Evolutionary conservation across 1,140 invertebrate genomes (phyloP), one percentile per base, ranked within the genome.

Genomic region (Drosophila parabipectinata): DNA sequence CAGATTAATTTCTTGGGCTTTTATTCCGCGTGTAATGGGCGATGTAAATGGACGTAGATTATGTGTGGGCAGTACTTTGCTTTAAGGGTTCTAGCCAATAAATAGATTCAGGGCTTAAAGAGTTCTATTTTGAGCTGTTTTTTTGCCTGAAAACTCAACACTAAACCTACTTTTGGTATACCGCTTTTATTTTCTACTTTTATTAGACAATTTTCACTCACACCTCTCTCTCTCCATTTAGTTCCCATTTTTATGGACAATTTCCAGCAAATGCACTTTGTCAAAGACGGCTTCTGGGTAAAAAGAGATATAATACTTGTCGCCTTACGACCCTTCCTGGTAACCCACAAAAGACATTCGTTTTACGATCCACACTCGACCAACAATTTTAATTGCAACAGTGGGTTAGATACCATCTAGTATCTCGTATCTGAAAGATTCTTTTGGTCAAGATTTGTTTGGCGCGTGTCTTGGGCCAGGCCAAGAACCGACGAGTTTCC

Each of bases 1-100:
- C 77, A 81, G 74, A 87, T 85, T 85, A 87, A 87, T 85, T 68
- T 58, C 32, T 48, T 57, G 54, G 52, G 58, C 56, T 62, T 69
- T 59, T 21, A 47, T 53, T 71, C 44, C 32, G 32, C 39, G 63
- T 64, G 59, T 73, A 63, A 74, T 74, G 72, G 52, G 18, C 47
- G 57, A 45, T 64, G 53, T 64, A 75, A 66, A 74, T 74, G 53
- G 51, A 52, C 14, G 9, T 34, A 39, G 39, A 58, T 69, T 50
- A 7, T 54, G 44, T 59, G 75, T 78, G 52, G 74, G 74, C 57
- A 41, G 18, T 7, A 34, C n/a, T 54, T 58, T 8, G 14, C 32
- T 30, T 9, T 3, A 47, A 68, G 56, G 41, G 59, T 26, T 32
- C 10, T 32, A 12, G 37, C 0, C 18, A 34, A 34, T 34, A 34